These are phyloP conservation scores for Hephaestus fuliginosus DNA, from an alignment of 2,797 vertebrate genomes.

Conservation along the genomic window DNA sequence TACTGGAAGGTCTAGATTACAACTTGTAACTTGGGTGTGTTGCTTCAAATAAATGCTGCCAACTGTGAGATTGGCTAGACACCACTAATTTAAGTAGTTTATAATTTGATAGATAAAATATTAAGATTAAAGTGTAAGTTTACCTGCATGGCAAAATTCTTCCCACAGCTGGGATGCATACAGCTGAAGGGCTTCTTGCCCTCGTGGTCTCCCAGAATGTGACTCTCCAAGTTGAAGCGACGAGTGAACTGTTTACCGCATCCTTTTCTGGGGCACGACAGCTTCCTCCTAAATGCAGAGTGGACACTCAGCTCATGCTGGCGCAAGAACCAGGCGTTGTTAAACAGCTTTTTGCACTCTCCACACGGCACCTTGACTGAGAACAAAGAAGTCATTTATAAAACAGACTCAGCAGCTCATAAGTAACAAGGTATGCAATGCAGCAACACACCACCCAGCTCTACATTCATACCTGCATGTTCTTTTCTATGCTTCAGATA, in stretches of 20 bases:
- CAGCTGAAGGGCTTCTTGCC: constrained; percentile 87
- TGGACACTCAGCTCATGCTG: constrained; percentile 89
- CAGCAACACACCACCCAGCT: background rate
- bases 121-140: background rate
- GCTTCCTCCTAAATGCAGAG: constrained; percentile 74
- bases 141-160: constrained; percentile 92
- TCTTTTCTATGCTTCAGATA: constrained; percentile 88
- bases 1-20: background rate
- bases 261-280: constrained; percentile 84
- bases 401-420: background rate
- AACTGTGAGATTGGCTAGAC: background rate
- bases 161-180: constrained; percentile 87
- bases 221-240: constrained; percentile 90
- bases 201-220: constrained; percentile 92
- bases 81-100: background rate
- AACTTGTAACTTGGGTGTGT: accelerated
- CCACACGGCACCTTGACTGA: constrained; percentile 83
- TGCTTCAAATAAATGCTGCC: background rate
- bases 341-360: constrained; percentile 88
- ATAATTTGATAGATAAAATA: background rate
- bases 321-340: constrained; percentile 85
- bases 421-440: background rate
- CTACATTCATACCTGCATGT: constrained; percentile 85
- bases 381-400: background rate
- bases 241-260: constrained; percentile 90